Conservation (phyloP, 1,140 invertebrate genomes). For the Idris sp. region DNA sequence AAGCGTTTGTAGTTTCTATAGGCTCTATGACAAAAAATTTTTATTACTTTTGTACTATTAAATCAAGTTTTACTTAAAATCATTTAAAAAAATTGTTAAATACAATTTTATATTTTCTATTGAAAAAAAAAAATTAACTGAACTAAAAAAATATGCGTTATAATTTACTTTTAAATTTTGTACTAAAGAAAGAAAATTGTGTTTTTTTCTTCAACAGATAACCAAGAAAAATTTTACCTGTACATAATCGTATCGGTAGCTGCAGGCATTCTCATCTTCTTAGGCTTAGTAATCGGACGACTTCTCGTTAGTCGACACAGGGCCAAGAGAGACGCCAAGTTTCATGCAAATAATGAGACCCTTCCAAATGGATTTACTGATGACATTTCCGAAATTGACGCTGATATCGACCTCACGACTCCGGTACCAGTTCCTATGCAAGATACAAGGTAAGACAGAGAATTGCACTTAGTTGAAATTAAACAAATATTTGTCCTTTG, state of each 20-base stretch:
- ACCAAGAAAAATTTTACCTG: constrained; percentile 87
- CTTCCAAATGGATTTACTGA: constrained; percentile 85
- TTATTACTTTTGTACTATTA: constrained; percentile 28
- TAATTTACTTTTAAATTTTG: too few relatives aligned
- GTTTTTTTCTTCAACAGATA: constrained; percentile 81
- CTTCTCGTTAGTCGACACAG: constrained; percentile 82
- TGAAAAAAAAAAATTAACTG: too few relatives aligned
- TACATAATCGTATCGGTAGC: constrained; percentile 86
- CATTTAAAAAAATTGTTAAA: too few relatives aligned
- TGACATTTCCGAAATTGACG: constrained; percentile 85
- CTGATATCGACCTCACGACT: constrained; percentile 84
- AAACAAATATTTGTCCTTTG: constrained; percentile 5
- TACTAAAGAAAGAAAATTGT: too few relatives aligned
- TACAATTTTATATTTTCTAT: too few relatives aligned
- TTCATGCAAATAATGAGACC: constrained; percentile 80
- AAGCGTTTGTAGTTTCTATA: constrained; percentile 41
- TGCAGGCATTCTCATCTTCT: constrained; percentile 83
- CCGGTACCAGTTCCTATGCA: constrained; percentile 79
- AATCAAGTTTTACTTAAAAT: too few relatives aligned
- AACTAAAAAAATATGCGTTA: too few relatives aligned
- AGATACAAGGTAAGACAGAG: constrained; percentile 72
- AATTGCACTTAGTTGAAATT: not conserved
- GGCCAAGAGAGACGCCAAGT: constrained; percentile 78
- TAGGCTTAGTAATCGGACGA: constrained; percentile 83
- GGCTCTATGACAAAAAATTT: constrained; percentile 30